Evolutionary conservation across 1,140 invertebrate genomes (phyloP).

Genomic region (Hetaerina americana): DNA sequence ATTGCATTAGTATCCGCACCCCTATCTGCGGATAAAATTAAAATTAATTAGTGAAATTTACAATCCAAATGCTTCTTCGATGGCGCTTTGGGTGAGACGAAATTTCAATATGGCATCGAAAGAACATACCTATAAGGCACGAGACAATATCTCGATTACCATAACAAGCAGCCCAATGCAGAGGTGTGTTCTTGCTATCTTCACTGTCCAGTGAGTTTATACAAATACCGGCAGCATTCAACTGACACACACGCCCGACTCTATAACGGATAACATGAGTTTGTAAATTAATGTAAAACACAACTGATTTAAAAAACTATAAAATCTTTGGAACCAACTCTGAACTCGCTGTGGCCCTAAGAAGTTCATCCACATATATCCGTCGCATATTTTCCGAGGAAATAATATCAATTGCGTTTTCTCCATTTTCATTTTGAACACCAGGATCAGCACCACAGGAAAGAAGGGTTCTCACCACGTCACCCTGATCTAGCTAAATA

Average conservation of each 20-base stretch:
- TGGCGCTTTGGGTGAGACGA: background rate
- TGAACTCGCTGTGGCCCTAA: conserved; percentile 46
- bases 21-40: conserved; percentile 30
- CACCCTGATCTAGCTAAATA: conserved; percentile 37
- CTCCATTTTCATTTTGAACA: conserved; percentile 38
- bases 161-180: conserved; percentile 52
- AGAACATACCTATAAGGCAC: conserved; percentile 39
- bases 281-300: background rate
- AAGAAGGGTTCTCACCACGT: conserved; percentile 44
- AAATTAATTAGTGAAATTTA: conserved; percentile 15
- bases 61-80: background rate
- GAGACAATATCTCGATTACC: conserved; percentile 40
- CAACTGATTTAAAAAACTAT: conserved; percentile 20
- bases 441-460: conserved; percentile 44
- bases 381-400: conserved; percentile 35
- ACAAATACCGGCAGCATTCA: conserved; percentile 38
- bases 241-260: conserved; percentile 31
- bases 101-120: background rate
- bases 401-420: conserved; percentile 40
- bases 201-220: conserved; percentile 45
- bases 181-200: conserved; percentile 43
- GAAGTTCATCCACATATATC: conserved; percentile 46
- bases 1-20: conserved; percentile 37
- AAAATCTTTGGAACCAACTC: conserved; percentile 35
- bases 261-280: conserved; percentile 24